Evolutionary conservation across 2,113 vertebrate species (phyloP).

Genomic region (Marmota monax): DNA sequence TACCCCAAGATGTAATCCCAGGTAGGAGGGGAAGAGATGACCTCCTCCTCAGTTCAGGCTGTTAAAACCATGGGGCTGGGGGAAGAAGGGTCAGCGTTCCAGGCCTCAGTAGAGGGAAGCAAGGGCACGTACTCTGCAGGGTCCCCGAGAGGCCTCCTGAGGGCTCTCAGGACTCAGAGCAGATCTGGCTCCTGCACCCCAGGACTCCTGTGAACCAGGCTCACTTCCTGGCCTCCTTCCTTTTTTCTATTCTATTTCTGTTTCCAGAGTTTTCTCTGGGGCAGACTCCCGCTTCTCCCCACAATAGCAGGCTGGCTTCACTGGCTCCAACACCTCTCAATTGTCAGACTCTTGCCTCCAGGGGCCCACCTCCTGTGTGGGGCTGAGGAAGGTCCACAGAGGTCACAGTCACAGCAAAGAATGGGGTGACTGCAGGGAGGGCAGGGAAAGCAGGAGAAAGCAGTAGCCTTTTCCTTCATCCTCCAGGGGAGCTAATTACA

Average conservation of each 20-base stretch:
- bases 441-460: constrained; percentile 48
- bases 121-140: fast-evolving
- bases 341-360: background rate
- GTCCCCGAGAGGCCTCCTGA: background rate
- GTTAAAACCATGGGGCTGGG: too few relatives aligned
- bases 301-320: background rate
- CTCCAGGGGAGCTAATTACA: constrained; percentile 67
- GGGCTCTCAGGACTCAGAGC: background rate
- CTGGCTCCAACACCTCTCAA: background rate
- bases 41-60: background rate
- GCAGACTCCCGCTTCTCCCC: constrained; percentile 40
- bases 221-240: constrained; percentile 73
- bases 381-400: background rate
- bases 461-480: constrained; percentile 11
- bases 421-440: background rate
- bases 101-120: background rate
- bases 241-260: constrained; percentile 76
- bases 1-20: background rate
- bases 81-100: background rate
- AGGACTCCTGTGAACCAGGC: constrained; percentile 61
- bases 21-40: background rate
- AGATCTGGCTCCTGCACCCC: background rate
- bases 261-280: constrained; percentile 58
- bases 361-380: background rate
- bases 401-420: constrained; percentile 30